Percentiles rank a stretch among this genome's conserved stretches.
Evolutionary conservation across 2,113 vertebrate species (phyloP).

Genomic region (Chaetops frenatus): DNA sequence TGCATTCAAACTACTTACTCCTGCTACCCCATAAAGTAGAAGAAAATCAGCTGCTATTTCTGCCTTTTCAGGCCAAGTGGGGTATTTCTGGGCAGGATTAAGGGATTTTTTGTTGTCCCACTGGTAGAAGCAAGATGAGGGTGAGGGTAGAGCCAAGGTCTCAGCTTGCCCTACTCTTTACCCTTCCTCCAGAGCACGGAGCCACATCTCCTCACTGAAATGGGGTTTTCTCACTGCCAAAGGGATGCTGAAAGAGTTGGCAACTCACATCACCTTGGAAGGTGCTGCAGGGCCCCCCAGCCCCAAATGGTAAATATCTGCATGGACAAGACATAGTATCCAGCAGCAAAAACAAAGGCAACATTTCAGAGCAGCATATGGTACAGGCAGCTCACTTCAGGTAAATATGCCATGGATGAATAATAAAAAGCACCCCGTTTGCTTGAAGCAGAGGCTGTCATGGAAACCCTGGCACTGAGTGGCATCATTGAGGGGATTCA

Average conservation of each 20-base stretch:
- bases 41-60: background rate
- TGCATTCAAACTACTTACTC: background rate
- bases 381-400: background rate
- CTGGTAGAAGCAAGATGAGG: background rate
- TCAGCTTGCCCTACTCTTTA: background rate
- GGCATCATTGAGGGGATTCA: background rate
- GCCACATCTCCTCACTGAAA: background rate
- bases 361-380: background rate
- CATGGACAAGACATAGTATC: fast-evolving
- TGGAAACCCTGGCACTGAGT: background rate
- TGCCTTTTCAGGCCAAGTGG: background rate
- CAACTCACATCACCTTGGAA: background rate
- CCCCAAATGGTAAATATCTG: background rate
- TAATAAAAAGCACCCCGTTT: background rate
- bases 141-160: background rate
- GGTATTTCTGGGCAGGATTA: background rate
- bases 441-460: background rate
- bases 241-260: background rate
- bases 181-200: fast-evolving
- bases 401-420: background rate
- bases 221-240: background rate
- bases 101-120: background rate
- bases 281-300: background rate
- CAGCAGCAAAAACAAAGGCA: background rate
- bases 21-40: background rate